phyloP scores from a whole-genome alignment of 2,888 invertebrate genomes.

The Lymantria monacha region DNA sequence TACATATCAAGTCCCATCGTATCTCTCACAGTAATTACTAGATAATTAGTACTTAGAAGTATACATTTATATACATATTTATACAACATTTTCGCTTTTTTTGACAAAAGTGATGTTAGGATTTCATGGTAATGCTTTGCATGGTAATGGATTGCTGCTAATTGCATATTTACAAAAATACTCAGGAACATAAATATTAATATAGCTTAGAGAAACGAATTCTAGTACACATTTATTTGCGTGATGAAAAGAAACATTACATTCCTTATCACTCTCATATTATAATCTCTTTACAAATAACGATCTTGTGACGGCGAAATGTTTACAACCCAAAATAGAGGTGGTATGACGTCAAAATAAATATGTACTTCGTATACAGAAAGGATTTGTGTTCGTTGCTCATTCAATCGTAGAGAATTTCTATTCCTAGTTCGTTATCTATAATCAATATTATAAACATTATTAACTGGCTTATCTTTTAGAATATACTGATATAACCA shows the following conservation, averaged over 20 bases:
- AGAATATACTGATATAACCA: too few species aligned
- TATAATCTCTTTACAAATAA: neutral
- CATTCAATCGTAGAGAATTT: neutral
- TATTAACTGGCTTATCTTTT: too few species aligned
- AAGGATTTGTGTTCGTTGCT: neutral
- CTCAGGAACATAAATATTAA: neutral
- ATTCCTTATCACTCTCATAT: constrained; percentile 1
- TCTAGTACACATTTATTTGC: neutral
- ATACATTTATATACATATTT: too few species aligned
- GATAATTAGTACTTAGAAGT: too few species aligned
- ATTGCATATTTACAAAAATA: too few species aligned
- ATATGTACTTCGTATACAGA: neutral
- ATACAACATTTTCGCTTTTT: too few species aligned
- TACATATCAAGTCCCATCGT: too few species aligned
- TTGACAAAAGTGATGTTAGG: too few species aligned
- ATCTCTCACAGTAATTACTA: too few species aligned
- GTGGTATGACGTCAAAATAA: constrained; percentile 1
- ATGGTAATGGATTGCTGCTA: too few species aligned
- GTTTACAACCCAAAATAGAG: neutral
- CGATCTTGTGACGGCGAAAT: constrained; percentile 1
- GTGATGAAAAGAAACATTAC: neutral
- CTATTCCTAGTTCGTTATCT: neutral
- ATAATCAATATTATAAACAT: too few species aligned
- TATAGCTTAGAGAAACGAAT: neutral
- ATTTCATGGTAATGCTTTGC: too few species aligned